Base-by-base conservation (phyloP, 1,140 invertebrate species). In the Pogonus chalceus region DNA sequence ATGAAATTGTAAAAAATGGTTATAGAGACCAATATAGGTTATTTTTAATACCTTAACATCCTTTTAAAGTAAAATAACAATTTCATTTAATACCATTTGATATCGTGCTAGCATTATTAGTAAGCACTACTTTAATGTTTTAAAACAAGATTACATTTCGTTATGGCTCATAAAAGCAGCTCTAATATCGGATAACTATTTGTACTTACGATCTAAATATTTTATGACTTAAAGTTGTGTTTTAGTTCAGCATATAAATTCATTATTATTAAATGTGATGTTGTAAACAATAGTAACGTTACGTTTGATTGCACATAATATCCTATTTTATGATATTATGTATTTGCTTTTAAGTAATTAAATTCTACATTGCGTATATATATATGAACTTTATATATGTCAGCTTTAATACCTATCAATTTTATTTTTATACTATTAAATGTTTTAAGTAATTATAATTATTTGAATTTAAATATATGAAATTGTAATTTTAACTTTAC, bases 321-420 rank as follows among this genome's bases (percentile, higher is more conserved):
- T 43, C 18, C 37, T 18, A 9, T 43, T 43, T 43, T 43, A 43
- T 43, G 4, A 18, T 4, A 18, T 43, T 18, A 16, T 43, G 18
- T 43, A 16, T 18, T 43, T 43, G 37, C 37, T 43, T 43, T 43
- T 43, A 43, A 43, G 37, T 43, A 43, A 43, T 43, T 43, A 43
- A 9, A 43, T 43, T 43, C 4, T 18, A 43, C 37, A 43, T 10
- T 18, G 37, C 18, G 37, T 43, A 43, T 31, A 31, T 31, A 14
- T 18, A 12, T 9, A 9, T 43, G 37, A 43, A 9, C 9, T 43
- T 43, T 43, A 18, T 18, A 4, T 9, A 3, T 43, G 4, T 12
- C 18, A 43, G 37, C 37, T 43, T 43, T 9, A 12, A 43, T 12
- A 4, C 18, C 9, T 12, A 12, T 43, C 37, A 14, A 31, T 31